These are phyloP conservation scores for Hypomecis punctinalis DNA, from an alignment of 2,888 invertebrate genomes.

Conservation along the genomic window DNA sequence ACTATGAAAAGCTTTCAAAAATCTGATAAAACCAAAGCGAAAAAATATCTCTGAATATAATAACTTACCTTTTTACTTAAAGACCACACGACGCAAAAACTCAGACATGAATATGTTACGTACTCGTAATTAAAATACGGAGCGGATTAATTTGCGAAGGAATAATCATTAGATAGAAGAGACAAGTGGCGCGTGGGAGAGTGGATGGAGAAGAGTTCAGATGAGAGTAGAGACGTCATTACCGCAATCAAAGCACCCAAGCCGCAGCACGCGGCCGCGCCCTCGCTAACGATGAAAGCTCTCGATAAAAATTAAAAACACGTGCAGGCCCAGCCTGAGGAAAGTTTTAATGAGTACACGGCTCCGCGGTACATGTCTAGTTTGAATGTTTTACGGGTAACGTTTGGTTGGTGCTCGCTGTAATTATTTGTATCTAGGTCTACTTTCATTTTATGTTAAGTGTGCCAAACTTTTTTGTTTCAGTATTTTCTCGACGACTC, in stretches of 20 bases:
- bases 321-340: constrained; percentile 83
- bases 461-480: too few relatives aligned
- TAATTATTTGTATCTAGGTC: constrained; percentile 20
- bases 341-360: constrained; percentile 84
- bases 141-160: constrained; percentile 71
- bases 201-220: constrained; percentile 49
- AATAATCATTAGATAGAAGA: constrained; percentile 78
- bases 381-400: constrained; percentile 38
- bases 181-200: constrained; percentile 64
- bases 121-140: constrained; percentile 62
- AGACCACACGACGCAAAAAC: constrained; percentile 5
- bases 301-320: constrained; percentile 86
- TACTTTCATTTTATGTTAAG: background rate
- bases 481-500: too few relatives aligned
- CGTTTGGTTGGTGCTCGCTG: constrained; percentile 24
- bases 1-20: constrained; percentile 6
- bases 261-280: constrained; percentile 60
- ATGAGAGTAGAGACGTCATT: constrained; percentile 78
- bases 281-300: constrained; percentile 78
- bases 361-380: constrained; percentile 47
- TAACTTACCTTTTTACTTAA: too few relatives aligned
- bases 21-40: constrained; percentile 9
- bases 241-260: constrained; percentile 80
- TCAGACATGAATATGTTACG: constrained; percentile 30
- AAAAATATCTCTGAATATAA: background rate